A percentile compares a stretch with the other conserved stretches of the same genome.
These are phyloP conservation scores for Falco columbarius DNA, from an alignment of 2,797 vertebrate species.

Conservation along the genomic window DNA sequence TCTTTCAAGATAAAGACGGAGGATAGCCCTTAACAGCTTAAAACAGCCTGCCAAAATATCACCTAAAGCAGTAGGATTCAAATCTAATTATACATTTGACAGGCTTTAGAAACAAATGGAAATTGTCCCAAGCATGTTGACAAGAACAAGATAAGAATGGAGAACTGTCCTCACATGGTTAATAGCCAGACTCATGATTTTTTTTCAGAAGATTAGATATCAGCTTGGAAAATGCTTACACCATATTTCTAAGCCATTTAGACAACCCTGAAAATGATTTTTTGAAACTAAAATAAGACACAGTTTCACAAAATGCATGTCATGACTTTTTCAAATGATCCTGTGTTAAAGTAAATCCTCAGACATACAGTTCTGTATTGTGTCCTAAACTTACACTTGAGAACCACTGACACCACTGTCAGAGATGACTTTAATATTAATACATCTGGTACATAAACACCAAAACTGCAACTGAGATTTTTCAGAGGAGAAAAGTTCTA, in stretches of 20 bases:
- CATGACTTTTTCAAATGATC: not conserved
- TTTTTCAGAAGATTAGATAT: conserved; percentile 12
- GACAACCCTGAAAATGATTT: not conserved
- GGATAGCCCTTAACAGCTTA: not conserved
- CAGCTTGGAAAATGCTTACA: not conserved
- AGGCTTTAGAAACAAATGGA: conserved; percentile 37
- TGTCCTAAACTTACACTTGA: not conserved
- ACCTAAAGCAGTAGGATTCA: conserved; percentile 24
- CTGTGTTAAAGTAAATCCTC: not conserved
- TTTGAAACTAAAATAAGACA: not conserved
- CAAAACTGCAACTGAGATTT: not conserved
- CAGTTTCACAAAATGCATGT: not conserved
- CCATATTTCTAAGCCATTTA: not conserved
- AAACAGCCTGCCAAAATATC: conserved; percentile 36
- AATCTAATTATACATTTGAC: conserved; percentile 19
- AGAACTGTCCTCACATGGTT: not conserved
- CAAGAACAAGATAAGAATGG: conserved; percentile 13
- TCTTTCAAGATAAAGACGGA: conserved; percentile 7
- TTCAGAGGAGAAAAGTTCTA: not conserved
- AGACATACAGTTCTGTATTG: not conserved
- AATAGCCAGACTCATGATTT: not conserved
- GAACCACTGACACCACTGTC: not conserved
- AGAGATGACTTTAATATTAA: not conserved
- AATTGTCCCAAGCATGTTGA: not conserved
- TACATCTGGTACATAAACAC: not conserved